A percentile compares a stretch with the other conserved stretches of the same genome.
Evolutionary conservation across 1,140 invertebrate genomes (phyloP).

Genomic region (Microplitis demolitor): DNA sequence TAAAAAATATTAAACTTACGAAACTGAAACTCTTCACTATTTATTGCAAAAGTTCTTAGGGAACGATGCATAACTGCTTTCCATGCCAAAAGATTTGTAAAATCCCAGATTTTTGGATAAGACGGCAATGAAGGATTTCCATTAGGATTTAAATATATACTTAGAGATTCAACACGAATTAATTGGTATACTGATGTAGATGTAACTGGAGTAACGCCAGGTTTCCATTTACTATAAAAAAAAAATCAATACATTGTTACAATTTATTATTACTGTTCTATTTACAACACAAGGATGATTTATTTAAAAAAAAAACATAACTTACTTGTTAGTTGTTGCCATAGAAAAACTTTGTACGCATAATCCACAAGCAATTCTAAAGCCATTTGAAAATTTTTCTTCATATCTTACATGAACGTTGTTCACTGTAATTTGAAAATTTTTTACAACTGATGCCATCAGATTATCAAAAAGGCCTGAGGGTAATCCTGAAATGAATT

Average conservation of each 20-base stretch:
- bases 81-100: conserved; percentile 69
- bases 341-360: conserved; percentile 79
- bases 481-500: conserved; percentile 35
- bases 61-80: conserved; percentile 73
- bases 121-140: conserved; percentile 58
- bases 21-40: conserved; percentile 75
- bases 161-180: conserved; percentile 76
- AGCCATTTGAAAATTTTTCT: conserved; percentile 71
- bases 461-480: conserved; percentile 73
- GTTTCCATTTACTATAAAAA: conserved; percentile 79
- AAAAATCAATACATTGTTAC: conserved; percentile 24
- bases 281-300: not conserved
- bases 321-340: conserved; percentile 80
- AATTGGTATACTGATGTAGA: conserved; percentile 77
- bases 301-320: conserved; percentile 18
- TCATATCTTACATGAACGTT: conserved; percentile 86
- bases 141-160: conserved; percentile 77
- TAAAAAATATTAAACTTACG: conserved; percentile 62
- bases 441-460: conserved; percentile 76
- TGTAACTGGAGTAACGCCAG: conserved; percentile 67
- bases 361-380: conserved; percentile 75
- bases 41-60: conserved; percentile 77
- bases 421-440: conserved; percentile 78
- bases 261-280: not conserved
- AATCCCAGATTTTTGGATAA: conserved; percentile 61